Base-by-base conservation (phyloP, 2,888 invertebrate genomes). In the Hartigia nigra region DNA sequence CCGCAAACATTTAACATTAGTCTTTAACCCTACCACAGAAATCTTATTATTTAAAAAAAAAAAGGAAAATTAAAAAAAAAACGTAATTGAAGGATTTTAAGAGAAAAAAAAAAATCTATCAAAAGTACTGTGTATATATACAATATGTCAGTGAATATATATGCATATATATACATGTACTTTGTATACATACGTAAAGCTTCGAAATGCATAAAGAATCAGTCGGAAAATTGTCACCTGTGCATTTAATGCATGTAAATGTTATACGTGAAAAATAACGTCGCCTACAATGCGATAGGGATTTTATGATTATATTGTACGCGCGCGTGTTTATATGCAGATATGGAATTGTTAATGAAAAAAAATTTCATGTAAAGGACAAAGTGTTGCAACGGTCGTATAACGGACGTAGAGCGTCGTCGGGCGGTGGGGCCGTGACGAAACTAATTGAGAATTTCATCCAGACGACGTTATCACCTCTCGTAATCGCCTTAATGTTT, bases 401-500 rank as follows among this genome's bases (percentile, higher is more conserved):
- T 9, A 23, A 23, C 9, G 55, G 23, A 55, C 55, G 55, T 0
- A 23, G 55, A 23, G 23, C 55, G 55, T 55, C 55, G 55, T 5
- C 23, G 23, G 23, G 55, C 37, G 37, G 12, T 12, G 12, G 23
- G 23, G 1, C 9, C 55, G 39, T 14, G 39, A 39, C 39, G 5
- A 23, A 9, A 55, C 23, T 55, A 55, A 55, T 55, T 55, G 23
- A 9, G 55, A 55, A 55, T 55, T 55, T 55, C 55, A 23, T 55
- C 23, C 55, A 9, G 23, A 55, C 55, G 55, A 55, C 72, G 31
- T 31, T 76, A 82, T 86, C 82, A 83, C 80, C 76, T 80, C 75
- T 82, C 83, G 87, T 86, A 86, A 86, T 86, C 84, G 80, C 79
- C 84, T 85, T 86, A 86, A 86, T 82, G 82, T 75, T 74, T 78